A percentile compares a stretch with the other conserved stretches of the same genome.
Evolutionary conservation across 2,797 vertebrate species (phyloP).

Genomic region (Cirrhinus molitorella): DNA sequence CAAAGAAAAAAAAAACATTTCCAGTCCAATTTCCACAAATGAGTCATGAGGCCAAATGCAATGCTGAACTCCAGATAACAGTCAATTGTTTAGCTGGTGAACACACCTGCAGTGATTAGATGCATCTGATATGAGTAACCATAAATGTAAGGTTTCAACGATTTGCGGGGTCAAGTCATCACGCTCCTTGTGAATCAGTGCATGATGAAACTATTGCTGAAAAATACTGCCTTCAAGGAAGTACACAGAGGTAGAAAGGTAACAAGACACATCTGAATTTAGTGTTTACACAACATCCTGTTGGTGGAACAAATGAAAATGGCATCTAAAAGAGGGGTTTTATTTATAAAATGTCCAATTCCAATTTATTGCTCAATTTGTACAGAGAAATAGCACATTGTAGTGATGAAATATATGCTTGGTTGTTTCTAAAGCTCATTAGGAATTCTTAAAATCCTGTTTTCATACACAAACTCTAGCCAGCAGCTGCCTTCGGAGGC

Average conservation of each 20-base stretch:
- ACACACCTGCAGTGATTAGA: conserved; percentile 36
- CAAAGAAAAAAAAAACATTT: conserved; percentile 45
- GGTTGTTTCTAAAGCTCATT: conserved; percentile 9
- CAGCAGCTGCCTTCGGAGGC: neutral
- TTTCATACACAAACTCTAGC: neutral
- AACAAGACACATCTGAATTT: neutral
- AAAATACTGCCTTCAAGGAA: neutral
- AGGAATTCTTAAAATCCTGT: neutral
- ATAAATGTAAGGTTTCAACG: conserved; percentile 8
- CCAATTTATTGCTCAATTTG: neutral
- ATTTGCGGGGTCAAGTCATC: conserved; percentile 18
- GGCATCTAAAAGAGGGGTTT: neutral
- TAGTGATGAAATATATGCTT: neutral
- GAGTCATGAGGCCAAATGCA: conserved; percentile 39
- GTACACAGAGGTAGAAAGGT: neutral
- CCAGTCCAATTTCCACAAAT: conserved; percentile 33
- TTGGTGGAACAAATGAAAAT: neutral
- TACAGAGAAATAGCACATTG: neutral
- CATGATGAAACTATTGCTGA: neutral
- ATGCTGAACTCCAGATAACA: conserved; percentile 38
- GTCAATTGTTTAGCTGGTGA: conserved; percentile 30
- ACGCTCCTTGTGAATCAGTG: neutral
- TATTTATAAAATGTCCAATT: neutral
- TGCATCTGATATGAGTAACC: conserved; percentile 8
- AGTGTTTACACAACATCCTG: neutral